Base-by-base conservation (phyloP, 2,113 vertebrate species). In the Corythornis vintsioides region DNA sequence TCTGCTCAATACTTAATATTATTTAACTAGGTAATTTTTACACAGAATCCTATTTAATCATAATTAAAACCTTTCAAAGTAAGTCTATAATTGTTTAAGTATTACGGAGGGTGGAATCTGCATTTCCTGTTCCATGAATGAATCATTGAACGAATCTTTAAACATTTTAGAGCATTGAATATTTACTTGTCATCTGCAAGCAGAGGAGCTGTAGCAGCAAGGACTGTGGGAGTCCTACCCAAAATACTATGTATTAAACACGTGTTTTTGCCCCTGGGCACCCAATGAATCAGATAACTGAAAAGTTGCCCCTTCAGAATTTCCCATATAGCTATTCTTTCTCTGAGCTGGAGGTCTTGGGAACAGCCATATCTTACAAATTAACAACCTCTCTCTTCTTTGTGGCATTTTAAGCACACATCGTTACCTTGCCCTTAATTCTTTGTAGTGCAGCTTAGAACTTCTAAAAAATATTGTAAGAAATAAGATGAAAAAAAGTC, bases 301-400 rank as follows among this genome's bases (percentile, higher is more conserved):
- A 93, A 90, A 97, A 96, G 53, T 86, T 94, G 77, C 66, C 15
- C 56, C 77, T 70, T 96, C 76, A 95, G 56, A 72, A 64, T 59
- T 92, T 88, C 59, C 35, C 86, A 87, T 88, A 56, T 42, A 86
- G 29, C 52, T 78, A 65, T 92, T 69, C 53, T 73, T 97, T 93
- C 93, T 72, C 70, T 89, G 91, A 91, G 72, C 70, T 96, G 61
- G 94, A 97, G 69, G 89, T 96, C 87, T 95, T 91, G 64, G 48
- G 64, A 94, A 67, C 13, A 60, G 31, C 67, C 28, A 24, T 94
- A 80, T 95, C 92, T 92, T 88, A 80, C 19, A 95, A 93, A 94
- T 94, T 96, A 88, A 83, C 92, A 52, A n/a, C n/a, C n/a, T 10
- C 18, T 53, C 43, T 94, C 69, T 82, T 91, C 66, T 93, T 86